A percentile compares a stretch with the other conserved stretches of the same genome.
Conservation (phyloP, 2,113 vertebrate species). For the Platichthys flesus region DNA sequence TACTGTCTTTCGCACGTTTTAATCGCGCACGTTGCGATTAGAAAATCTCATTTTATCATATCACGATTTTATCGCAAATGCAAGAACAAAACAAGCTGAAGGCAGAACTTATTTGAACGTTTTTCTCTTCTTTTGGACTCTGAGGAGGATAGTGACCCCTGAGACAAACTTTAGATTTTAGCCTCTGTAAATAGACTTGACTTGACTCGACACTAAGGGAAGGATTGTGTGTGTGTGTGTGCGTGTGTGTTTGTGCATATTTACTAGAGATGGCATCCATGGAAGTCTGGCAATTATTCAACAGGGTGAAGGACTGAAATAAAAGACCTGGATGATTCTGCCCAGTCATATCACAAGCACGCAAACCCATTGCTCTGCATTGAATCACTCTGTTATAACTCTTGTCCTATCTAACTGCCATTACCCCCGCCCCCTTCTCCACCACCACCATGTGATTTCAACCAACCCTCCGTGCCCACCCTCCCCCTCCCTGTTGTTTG, state of each 20-base stretch:
- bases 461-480: conserved; percentile 16
- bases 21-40: no score
- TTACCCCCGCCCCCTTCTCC: not conserved
- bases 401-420: conserved; percentile 10
- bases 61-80: no score
- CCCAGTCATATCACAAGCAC: conserved; percentile 21
- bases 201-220: conserved; percentile 10
- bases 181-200: conserved; percentile 15
- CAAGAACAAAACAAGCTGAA: no score
- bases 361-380: conserved; percentile 22
- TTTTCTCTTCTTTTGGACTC: no score
- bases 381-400: not conserved
- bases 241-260: not conserved
- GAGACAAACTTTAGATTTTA: not conserved
- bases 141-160: no score
- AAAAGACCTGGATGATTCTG: conserved; percentile 17
- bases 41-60: no score
- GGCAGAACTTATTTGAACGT: not conserved
- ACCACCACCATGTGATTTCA: conserved; percentile 49
- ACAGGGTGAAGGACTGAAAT: conserved; percentile 20
- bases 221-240: conserved; percentile 2
- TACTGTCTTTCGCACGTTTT: no score
- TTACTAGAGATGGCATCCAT: conserved; percentile 9
- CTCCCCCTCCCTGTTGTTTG: conserved; percentile 35
- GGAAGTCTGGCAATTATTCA: conserved; percentile 29